Conservation (phyloP, 2,797 vertebrate species). For the Gadopsis bispinosus region DNA sequence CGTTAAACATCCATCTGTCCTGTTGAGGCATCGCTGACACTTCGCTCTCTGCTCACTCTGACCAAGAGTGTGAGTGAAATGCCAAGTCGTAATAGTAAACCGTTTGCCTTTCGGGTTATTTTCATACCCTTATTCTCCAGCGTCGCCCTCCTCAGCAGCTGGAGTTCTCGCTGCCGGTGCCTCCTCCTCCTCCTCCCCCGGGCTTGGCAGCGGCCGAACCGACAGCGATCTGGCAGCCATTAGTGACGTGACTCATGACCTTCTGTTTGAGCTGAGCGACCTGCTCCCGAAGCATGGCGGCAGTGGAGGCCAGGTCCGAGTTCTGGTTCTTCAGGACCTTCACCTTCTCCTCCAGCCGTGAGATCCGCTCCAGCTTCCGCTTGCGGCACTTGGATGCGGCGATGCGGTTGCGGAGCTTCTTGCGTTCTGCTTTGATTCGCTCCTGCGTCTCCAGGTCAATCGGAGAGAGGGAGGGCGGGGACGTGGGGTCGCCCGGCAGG, state of each 20-base stretch:
- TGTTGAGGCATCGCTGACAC: neutral
- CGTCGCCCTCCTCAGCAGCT: conserved; percentile 78
- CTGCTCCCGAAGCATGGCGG: conserved; percentile 88
- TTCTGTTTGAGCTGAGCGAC: conserved; percentile 91
- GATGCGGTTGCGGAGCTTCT: conserved; percentile 91
- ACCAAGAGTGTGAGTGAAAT: conserved; percentile 15
- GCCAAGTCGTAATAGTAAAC: conserved; percentile 26
- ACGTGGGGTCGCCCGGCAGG: conserved; percentile 77
- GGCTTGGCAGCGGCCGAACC: conserved; percentile 68
- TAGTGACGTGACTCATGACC: conserved; percentile 91
- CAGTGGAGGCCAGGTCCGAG: conserved; percentile 90
- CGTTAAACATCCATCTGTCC: conserved; percentile 18
- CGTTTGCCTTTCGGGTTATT: conserved; percentile 2
- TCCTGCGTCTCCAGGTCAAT: conserved; percentile 91
- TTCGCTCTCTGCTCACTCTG: conserved; percentile 1
- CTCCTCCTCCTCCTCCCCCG: conserved; percentile 60
- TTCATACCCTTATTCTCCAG: neutral
- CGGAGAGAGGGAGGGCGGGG: conserved; percentile 85
- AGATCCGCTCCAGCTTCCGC: conserved; percentile 91
- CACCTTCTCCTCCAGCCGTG: conserved; percentile 91
- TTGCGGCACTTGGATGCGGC: conserved; percentile 93
- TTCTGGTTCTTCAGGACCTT: conserved; percentile 91
- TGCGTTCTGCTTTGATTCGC: conserved; percentile 90
- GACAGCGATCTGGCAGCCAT: conserved; percentile 88
- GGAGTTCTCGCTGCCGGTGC: conserved; percentile 70